phyloP scores from a whole-genome alignment of 2,113 vertebrate species.

The Gallinago jamesoni region DNA sequence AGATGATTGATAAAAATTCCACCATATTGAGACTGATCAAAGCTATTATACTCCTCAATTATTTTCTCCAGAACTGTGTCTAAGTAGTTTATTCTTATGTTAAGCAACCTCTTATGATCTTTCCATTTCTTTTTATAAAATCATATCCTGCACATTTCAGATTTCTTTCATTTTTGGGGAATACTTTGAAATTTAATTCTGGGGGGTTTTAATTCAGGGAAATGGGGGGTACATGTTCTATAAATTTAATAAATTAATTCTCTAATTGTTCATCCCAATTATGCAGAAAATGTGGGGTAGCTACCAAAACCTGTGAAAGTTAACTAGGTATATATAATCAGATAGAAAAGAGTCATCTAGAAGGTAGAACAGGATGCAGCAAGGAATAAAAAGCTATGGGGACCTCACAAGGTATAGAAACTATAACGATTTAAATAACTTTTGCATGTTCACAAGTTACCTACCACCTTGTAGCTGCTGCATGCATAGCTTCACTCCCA shows the following conservation, averaged over 20 bases:
- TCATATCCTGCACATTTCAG: not conserved
- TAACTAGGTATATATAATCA: not conserved
- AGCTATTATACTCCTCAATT: not conserved
- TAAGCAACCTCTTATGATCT: not conserved
- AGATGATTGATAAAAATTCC: not conserved
- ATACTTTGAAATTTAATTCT: not conserved
- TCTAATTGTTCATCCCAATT: not conserved
- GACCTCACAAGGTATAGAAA: not conserved
- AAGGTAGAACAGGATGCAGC: not conserved
- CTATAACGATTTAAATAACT: not conserved
- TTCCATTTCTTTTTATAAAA: not conserved
- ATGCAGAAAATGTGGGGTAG: not conserved
- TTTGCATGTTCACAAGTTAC: not conserved
- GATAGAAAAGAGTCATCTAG: not conserved
- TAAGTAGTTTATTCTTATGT: not conserved
- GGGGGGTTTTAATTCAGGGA: not conserved
- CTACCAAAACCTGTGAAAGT: not conserved
- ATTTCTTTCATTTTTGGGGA: not conserved
- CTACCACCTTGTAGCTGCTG: not conserved
- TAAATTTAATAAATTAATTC: not conserved
- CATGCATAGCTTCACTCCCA: not conserved
- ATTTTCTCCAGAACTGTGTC: not conserved
- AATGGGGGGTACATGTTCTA: not conserved
- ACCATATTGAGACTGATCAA: not conserved
- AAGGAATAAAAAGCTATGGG: not conserved